phyloP scores from a whole-genome alignment of 2,888 invertebrate genomes.

The Synergus gifuensis region DNA sequence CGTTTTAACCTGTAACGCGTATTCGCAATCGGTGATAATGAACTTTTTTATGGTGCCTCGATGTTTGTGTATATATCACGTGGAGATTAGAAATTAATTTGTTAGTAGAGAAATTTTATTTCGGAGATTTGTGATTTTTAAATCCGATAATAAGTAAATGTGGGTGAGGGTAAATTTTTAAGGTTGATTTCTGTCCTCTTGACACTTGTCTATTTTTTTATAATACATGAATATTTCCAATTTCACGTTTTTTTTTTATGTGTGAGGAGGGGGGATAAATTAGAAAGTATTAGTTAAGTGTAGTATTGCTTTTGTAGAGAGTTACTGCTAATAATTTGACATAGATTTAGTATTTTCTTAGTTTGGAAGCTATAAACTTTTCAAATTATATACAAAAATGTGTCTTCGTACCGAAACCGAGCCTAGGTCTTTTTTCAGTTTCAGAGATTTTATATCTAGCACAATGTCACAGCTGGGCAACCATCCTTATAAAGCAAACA shows the following conservation, averaged over 20 bases:
- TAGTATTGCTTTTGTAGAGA: neutral
- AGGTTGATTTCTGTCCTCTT: neutral
- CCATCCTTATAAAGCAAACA: slow-evolving; percentile 66
- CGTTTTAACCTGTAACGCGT: slow-evolving; percentile 71
- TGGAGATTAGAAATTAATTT: neutral
- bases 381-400: too few relatives aligned
- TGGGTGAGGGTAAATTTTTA: neutral
- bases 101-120: neutral
- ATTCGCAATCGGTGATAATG: slow-evolving; percentile 49
- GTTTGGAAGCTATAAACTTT: too few relatives aligned
- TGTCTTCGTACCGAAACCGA: too few relatives aligned
- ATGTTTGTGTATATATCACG: neutral
- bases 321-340: neutral
- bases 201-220: neutral
- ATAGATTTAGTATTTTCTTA: too few relatives aligned
- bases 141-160: neutral
- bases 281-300: too few relatives aligned
- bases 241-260: too few relatives aligned
- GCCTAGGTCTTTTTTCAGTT: slow-evolving; percentile 43
- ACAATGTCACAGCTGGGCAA: slow-evolving; percentile 70
- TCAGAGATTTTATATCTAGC: slow-evolving; percentile 60
- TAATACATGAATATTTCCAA: neutral
- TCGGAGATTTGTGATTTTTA: neutral
- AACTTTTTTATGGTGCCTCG: neutral
- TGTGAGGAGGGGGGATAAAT: too few relatives aligned